These are phyloP conservation scores for Triplophysa bombifrons DNA, from an alignment of 2,797 vertebrate genomes.

Conservation along the genomic window DNA sequence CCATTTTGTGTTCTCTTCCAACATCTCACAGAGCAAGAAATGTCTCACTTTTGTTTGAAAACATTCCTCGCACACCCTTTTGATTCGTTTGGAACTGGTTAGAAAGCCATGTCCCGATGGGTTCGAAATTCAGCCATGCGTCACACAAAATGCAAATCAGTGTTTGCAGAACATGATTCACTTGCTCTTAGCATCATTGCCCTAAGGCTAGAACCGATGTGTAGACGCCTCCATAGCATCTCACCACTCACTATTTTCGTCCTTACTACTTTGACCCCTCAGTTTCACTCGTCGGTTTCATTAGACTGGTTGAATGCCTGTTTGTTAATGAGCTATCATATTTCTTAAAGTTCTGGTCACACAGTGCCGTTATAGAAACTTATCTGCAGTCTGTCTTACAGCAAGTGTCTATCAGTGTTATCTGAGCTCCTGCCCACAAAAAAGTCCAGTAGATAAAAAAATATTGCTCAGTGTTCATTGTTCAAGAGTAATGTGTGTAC, in stretches of 20 bases:
- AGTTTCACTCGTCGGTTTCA: not conserved
- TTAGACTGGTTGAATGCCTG: slow-evolving; percentile 36
- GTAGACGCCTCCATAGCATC: not conserved
- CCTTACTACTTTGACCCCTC: not conserved
- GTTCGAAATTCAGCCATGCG: not conserved
- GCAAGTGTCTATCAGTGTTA: slow-evolving; percentile 14
- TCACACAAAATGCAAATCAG: slow-evolving; percentile 18
- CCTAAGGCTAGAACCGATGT: not conserved
- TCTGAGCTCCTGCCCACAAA: too few species aligned
- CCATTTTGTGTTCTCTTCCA: not conserved
- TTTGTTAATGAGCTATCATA: slow-evolving; percentile 62
- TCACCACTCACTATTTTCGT: not conserved
- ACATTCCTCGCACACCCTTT: slow-evolving; percentile 10
- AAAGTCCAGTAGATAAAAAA: not conserved
- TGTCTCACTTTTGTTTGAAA: slow-evolving; percentile 14
- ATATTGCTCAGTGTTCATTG: not conserved
- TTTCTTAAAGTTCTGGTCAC: slow-evolving; percentile 59
- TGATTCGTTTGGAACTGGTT: not conserved
- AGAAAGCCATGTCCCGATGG: not conserved
- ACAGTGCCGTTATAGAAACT: slow-evolving; percentile 27
- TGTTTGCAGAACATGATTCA: not conserved
- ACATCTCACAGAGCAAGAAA: slow-evolving; percentile 1
- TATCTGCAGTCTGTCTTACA: slow-evolving; percentile 47
- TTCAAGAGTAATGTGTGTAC: not conserved
- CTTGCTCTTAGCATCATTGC: not conserved